Base-by-base conservation (phyloP, 2,797 vertebrate genomes). In the Poecile montanus region DNA sequence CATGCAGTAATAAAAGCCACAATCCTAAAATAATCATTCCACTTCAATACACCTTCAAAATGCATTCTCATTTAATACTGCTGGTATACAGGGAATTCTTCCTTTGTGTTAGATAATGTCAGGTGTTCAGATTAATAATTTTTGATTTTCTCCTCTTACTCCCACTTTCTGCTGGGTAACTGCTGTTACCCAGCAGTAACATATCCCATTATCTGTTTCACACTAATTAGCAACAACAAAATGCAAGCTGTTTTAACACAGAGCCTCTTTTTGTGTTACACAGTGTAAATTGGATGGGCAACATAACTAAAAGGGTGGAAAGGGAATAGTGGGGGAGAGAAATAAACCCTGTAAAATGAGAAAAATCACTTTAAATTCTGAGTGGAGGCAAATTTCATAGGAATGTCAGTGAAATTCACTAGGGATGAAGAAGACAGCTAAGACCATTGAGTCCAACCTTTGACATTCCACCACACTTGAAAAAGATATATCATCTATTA, bases 1-100 rank as follows among this genome's bases (percentile, higher is more conserved):
- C 60, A 48, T 44, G 34, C 48, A 73, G 65, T 54, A 87, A 61
- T 76, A 93, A 84, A 84, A 36, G 30, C 60, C 63, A n/a, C 77
- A 82, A 71, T 81, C 80, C 71, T 82, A 85, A 95, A 86, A 89
- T 85, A 87, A 95, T 85, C 51, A 62, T 63, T 40, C 42, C 42
- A 60, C 72, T 90, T 82, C 60, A 88, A 82, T 36, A 79, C 17
- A 82, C 19, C 38, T 76, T 83, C 47, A 60, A 87, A 91, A 93
- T 9, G 36, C 30, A 54, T 7, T n/a, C 22, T 45, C 34, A 15
- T 51, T 81, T 42, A 67, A 82, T 88, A 42, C 56, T 92, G 71
- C 38, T 66, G 48, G 26, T 67, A 40, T 13, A 66, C 50, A 82
- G 71, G 90, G 86, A 91, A 47, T 80, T 81, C 44, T 65, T 71